Conservation (phyloP, 1,140 invertebrate species). For the Streblospio benedicti region DNA sequence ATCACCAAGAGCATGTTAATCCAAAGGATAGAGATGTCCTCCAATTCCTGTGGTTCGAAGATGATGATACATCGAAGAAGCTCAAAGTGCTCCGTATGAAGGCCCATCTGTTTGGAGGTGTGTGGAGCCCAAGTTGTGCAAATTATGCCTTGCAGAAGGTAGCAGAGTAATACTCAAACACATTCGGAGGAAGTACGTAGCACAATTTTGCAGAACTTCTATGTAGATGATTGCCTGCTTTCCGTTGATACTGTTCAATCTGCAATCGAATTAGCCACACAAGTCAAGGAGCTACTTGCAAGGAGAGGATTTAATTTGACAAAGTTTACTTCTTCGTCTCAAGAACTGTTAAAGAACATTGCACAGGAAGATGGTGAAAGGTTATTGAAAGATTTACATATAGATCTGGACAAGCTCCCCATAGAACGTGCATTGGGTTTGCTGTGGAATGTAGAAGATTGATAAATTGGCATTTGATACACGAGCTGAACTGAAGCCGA, state of each 20-base stretch:
- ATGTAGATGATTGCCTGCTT: not conserved
- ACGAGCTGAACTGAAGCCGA: not conserved
- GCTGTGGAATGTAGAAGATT: not conserved
- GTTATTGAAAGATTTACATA: not conserved
- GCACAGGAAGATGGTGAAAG: not conserved
- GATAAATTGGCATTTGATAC: not conserved
- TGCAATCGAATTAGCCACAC: not conserved
- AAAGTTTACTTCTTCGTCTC: not conserved
- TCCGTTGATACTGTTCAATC: not conserved
- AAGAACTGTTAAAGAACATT: not conserved
- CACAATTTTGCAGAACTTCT: not conserved
- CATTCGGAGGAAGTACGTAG: not conserved
- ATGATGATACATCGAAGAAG: not conserved
- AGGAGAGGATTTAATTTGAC: not conserved
- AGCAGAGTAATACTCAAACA: not conserved
- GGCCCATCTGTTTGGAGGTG: not conserved
- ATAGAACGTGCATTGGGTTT: not conserved
- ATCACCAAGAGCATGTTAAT: constrained; percentile 21
- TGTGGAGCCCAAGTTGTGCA: not conserved
- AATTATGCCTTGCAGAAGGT: not conserved
- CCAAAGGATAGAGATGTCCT: not conserved
- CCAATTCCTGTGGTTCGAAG: not conserved
- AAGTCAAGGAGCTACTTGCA: not conserved
- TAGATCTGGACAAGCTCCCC: not conserved
- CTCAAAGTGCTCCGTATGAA: not conserved